Conservation (phyloP, 2,888 invertebrate genomes). For the Cantharis flavilabris region DNA sequence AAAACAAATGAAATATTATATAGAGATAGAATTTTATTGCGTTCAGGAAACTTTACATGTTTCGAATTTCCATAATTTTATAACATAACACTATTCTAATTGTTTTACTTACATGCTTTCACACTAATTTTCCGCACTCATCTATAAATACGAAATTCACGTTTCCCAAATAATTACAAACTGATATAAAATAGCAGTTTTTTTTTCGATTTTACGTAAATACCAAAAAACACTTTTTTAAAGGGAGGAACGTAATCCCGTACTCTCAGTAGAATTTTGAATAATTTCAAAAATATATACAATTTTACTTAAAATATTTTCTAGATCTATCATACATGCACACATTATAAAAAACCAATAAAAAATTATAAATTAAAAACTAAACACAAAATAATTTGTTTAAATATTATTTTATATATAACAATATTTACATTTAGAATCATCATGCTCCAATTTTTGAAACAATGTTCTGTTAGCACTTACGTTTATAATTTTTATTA, state of each 20-base stretch:
- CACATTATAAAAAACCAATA: slow-evolving; percentile 36
- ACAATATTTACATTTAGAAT: slow-evolving; percentile 65
- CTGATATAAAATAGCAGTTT: slow-evolving; percentile 43
- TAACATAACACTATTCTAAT: slow-evolving; percentile 53
- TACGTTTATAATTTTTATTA: slow-evolving; percentile 34
- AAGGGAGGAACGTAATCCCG: slow-evolving; percentile 56
- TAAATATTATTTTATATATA: slow-evolving; percentile 55
- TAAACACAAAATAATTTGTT: slow-evolving; percentile 42
- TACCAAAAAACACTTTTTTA: slow-evolving; percentile 43
- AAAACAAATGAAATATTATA: slow-evolving; percentile 2
- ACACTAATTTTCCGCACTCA: slow-evolving; percentile 28
- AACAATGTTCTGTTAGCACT: slow-evolving; percentile 36
- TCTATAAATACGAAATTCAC: slow-evolving; percentile 41
- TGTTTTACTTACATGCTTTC: slow-evolving; percentile 36
- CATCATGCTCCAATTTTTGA: slow-evolving; percentile 49
- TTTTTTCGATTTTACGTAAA: slow-evolving; percentile 44
- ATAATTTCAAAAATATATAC: slow-evolving; percentile 50
- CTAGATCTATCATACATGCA: slow-evolving; percentile 47
- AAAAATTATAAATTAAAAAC: slow-evolving; percentile 14
- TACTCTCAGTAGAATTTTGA: slow-evolving; percentile 55
- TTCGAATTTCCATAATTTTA: slow-evolving; percentile 54
- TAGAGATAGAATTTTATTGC: slow-evolving; percentile 60
- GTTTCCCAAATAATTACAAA: slow-evolving; percentile 44
- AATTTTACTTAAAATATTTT: slow-evolving; percentile 44
- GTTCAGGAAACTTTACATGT: slow-evolving; percentile 59